Evolutionary conservation across 1,140 invertebrate genomes (phyloP).

Genomic region (Gryon sp.): DNA sequence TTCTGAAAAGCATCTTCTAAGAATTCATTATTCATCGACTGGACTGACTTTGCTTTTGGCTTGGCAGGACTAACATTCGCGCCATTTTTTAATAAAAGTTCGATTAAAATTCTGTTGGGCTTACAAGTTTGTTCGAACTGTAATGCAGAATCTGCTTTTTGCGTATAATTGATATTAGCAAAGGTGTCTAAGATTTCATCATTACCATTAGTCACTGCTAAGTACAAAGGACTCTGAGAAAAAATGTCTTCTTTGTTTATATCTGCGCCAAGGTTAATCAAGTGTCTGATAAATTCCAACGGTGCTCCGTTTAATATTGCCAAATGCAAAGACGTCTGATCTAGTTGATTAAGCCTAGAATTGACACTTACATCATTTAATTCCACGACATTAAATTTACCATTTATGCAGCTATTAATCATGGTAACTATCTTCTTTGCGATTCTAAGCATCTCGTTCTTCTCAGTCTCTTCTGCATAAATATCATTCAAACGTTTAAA

Average conservation of each 20-base stretch:
- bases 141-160: not conserved
- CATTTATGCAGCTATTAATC: no score
- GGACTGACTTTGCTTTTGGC: not conserved
- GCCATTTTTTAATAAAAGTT: slow-evolving; percentile 15
- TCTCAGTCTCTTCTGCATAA: no score
- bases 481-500: no score
- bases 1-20: not conserved
- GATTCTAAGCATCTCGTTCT: no score
- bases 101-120: slow-evolving; percentile 6
- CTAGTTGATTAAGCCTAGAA: not conserved
- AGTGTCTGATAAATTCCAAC: not conserved
- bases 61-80: slow-evolving; percentile 19
- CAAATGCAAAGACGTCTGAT: slow-evolving; percentile 15
- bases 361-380: slow-evolving; percentile 22
- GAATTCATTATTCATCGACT: not conserved
- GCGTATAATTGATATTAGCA: slow-evolving; percentile 19
- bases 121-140: not conserved
- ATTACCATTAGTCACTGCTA: slow-evolving; percentile 26
- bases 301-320: slow-evolving; percentile 17
- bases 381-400: slow-evolving; percentile 13
- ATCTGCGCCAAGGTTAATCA: slow-evolving; percentile 4
- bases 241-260: slow-evolving; percentile 35
- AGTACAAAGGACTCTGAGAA: slow-evolving; percentile 27
- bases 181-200: slow-evolving; percentile 23
- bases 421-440: no score